Percentiles rank a stretch among this genome's conserved stretches.
Conservation (phyloP, 2,888 invertebrate species). For the Parelbella ahira region DNA sequence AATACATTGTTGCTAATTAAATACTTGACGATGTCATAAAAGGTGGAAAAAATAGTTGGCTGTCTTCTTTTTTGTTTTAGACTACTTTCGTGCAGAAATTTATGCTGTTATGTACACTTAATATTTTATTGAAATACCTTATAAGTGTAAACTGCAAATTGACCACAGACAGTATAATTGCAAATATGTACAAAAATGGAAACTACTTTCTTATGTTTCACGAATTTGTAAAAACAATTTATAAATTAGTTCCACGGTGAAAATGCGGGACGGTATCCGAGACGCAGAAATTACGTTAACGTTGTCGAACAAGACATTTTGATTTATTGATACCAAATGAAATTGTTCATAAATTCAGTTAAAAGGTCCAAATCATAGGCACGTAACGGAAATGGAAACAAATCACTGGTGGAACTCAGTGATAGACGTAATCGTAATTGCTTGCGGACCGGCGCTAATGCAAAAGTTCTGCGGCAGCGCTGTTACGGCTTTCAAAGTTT, state of each 20-base stretch:
- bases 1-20: slow-evolving; percentile 74
- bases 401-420: slow-evolving; percentile 42
- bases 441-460: slow-evolving; percentile 62
- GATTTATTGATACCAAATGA: not conserved
- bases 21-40: slow-evolving; percentile 32
- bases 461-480: slow-evolving; percentile 61
- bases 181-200: too few relatives aligned
- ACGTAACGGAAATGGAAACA: slow-evolving; percentile 40
- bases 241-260: too few relatives aligned
- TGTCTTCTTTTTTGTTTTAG: slow-evolving; percentile 9
- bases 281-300: too few relatives aligned
- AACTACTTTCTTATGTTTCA: too few relatives aligned
- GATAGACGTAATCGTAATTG: slow-evolving; percentile 66
- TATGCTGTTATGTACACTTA: too few relatives aligned
- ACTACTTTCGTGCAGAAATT: not conserved
- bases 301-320: too few relatives aligned
- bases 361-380: slow-evolving; percentile 30
- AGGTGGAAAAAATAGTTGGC: slow-evolving; percentile 8
- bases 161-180: too few relatives aligned
- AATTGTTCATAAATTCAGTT: slow-evolving; percentile 22
- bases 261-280: too few relatives aligned
- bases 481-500: slow-evolving; percentile 64
- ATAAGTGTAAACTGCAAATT: too few relatives aligned
- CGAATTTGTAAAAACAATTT: too few relatives aligned
- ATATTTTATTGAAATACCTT: too few relatives aligned